Percentiles rank a stretch among this genome's conserved stretches.
These are phyloP conservation scores for Shinisaurus crocodilurus DNA, from an alignment of 2,113 vertebrate genomes.

Conservation along the genomic window DNA sequence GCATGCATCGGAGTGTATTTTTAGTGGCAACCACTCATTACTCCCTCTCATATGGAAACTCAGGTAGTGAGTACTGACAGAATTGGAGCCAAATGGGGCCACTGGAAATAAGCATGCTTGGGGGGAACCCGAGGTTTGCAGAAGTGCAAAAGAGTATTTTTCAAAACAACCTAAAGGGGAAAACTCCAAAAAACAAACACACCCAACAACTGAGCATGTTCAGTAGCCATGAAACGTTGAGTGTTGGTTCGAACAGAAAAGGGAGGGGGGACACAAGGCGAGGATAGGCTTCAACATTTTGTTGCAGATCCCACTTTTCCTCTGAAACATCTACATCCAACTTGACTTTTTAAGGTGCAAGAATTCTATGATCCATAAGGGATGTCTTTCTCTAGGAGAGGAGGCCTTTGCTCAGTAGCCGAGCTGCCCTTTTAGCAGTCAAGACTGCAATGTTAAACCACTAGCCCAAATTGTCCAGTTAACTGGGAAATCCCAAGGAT, in stretches of 20 bases:
- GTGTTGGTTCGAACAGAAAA: neutral
- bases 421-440: neutral
- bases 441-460: neutral
- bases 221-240: neutral
- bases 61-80: neutral
- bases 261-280: neutral
- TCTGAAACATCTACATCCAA: neutral
- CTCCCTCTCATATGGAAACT: neutral
- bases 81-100: neutral
- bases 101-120: neutral
- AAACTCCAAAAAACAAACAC: too few relatives aligned
- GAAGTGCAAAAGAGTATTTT: neutral
- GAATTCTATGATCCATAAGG: too few relatives aligned
- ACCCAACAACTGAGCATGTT: neutral
- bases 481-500: neutral
- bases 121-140: neutral
- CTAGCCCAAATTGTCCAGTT: too few relatives aligned
- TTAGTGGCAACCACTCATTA: neutral
- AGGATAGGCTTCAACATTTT: neutral
- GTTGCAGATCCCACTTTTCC: neutral
- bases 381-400: neutral
- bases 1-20: too few relatives aligned
- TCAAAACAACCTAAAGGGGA: neutral
- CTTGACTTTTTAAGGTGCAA: neutral
- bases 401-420: neutral